Evolutionary conservation across 2,888 invertebrate genomes (phyloP), one percentile per base, ranked within the genome.

Genomic region (Conistra vaccinii): DNA sequence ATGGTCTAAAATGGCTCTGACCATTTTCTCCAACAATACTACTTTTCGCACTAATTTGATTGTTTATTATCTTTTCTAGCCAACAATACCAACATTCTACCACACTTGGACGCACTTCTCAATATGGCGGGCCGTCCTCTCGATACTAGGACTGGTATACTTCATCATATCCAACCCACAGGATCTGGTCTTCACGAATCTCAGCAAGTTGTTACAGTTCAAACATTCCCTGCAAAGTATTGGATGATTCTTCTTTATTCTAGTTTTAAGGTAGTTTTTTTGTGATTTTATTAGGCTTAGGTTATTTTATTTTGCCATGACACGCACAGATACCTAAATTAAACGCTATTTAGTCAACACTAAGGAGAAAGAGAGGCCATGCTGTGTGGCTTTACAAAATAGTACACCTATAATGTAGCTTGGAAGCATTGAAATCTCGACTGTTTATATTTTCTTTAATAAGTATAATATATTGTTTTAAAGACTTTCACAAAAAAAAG

Each of bases 101-200:
- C 94, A 95, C 91, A 96, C 97, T 0, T 97, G 97, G 97, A 97
- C 97, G 1, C 97, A 97, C 81, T 95, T 97, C 81, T 97, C 97
- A 5, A 95, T 97, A 85, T 97, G 97, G 97, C 94, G 97, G 29
- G 97, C 97, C 1, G 94, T 97, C 5, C 92, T 97, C 20, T 97
- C 97, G 0, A 96, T 97, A 81, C 90, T 97, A 2, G 97, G 97
- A 0, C 92, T 97, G 88, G 95, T 97, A 1, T 97, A 97, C 87
- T 96, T 97, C 85, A 95, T 97, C 12, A 95, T 97, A 84, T 95
- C 97, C 0, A 96, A 95, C 77, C 96, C 97, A 0, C 97, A 95
- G 57, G 97, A 97, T 83, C 88, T 96, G 75, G 95, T 97, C 4
- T 95, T 95, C 85, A 89, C 93, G 65, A 97, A 97, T 88, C 91